Evolutionary conservation across 2,888 invertebrate species (phyloP).

Genomic region (Drosophila recens): DNA sequence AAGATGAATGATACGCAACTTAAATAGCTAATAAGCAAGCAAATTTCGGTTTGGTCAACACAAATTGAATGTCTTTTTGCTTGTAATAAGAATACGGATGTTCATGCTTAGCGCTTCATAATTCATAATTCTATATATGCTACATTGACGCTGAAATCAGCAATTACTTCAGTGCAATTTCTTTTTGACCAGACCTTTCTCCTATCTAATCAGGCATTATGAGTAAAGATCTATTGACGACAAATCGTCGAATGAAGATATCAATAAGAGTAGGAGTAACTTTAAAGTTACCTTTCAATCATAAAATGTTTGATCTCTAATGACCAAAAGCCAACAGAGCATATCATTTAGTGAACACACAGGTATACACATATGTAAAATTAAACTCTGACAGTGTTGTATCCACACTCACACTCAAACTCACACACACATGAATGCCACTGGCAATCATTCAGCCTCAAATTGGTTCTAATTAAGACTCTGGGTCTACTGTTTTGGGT

Average conservation of each 20-base stretch:
- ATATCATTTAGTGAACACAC: conserved; percentile 24
- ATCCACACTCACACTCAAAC: conserved; percentile 9
- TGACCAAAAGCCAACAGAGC: conserved; percentile 58
- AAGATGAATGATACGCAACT: not conserved
- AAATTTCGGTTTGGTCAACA: too few relatives aligned
- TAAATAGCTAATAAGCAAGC: too few relatives aligned
- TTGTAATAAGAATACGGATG: too few relatives aligned
- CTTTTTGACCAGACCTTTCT: too few relatives aligned
- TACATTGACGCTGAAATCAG: too few relatives aligned
- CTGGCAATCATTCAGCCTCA: conserved; percentile 74
- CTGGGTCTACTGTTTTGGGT: conserved; percentile 33
- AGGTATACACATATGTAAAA: not conserved
- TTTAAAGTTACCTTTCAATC: conserved; percentile 35
- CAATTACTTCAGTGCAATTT: too few relatives aligned
- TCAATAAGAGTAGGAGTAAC: not conserved
- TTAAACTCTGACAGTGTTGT: not conserved
- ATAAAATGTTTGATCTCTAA: conserved; percentile 47
- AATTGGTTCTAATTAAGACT: conserved; percentile 79
- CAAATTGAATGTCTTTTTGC: too few relatives aligned
- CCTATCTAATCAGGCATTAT: too few relatives aligned
- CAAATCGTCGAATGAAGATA: not conserved
- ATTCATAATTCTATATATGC: too few relatives aligned
- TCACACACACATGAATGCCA: conserved; percentile 22
- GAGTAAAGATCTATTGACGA: conserved; percentile 7
- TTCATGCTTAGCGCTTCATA: too few relatives aligned